Evolutionary conservation across 2,888 invertebrate genomes (phyloP).

Genomic region (Drosophila kanekoi): DNA sequence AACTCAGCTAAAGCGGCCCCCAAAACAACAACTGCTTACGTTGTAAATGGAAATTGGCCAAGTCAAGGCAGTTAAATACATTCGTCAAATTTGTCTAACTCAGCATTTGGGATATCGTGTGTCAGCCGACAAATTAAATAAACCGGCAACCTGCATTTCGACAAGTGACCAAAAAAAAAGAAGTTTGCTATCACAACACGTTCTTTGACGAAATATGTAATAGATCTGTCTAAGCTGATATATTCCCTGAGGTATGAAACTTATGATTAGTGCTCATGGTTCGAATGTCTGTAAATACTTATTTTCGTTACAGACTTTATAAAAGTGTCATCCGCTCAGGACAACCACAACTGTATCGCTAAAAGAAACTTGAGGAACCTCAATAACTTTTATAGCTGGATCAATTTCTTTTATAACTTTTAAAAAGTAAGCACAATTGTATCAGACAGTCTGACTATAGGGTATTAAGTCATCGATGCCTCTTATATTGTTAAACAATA

Average conservation of each 20-base stretch:
- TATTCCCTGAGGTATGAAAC: too few species aligned
- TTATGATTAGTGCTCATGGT: too few species aligned
- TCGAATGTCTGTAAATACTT: too few species aligned
- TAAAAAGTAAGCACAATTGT: too few species aligned
- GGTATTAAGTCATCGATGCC: constrained; percentile 5
- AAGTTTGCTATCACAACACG: constrained; percentile 10
- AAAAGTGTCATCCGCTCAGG: too few species aligned
- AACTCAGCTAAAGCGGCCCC: constrained; percentile 11
- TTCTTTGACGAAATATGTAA: background rate
- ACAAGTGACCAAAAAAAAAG: constrained; percentile 6
- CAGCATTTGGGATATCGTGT: constrained; percentile 61
- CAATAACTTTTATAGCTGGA: too few species aligned
- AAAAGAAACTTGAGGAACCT: too few species aligned
- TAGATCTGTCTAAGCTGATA: background rate
- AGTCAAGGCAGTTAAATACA: constrained; percentile 43
- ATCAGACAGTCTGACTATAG: background rate
- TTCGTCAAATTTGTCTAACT: constrained; percentile 50
- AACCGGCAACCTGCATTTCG: constrained; percentile 36
- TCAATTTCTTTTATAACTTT: too few species aligned
- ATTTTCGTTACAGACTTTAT: too few species aligned
- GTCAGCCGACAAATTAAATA: constrained; percentile 31
- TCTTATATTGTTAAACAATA: background rate
- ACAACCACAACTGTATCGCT: too few species aligned
- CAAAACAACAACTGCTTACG: constrained; percentile 47
- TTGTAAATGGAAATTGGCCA: constrained; percentile 41